Conservation (phyloP, 1,140 invertebrate species). For the Leptonema lineaticorne region DNA sequence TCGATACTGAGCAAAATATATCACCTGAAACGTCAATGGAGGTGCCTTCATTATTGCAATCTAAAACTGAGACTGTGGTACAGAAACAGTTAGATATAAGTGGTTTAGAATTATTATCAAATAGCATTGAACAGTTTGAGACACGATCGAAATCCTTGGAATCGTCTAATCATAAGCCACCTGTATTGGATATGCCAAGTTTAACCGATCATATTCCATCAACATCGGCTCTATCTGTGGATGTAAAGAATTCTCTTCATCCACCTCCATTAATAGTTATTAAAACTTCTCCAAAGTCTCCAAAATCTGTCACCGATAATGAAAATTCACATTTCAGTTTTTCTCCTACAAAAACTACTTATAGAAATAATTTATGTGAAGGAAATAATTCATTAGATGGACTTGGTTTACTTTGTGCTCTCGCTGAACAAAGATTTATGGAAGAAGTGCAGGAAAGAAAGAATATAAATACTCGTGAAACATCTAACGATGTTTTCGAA, state of each 20-base stretch:
- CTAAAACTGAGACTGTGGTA: constrained; percentile 36
- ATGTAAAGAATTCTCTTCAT: constrained; percentile 34
- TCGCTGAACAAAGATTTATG: constrained; percentile 79
- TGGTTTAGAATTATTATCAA: constrained; percentile 77
- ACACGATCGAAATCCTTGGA: constrained; percentile 44
- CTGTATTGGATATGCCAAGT: constrained; percentile 30
- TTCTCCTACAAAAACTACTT: constrained; percentile 44
- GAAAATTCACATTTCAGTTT: constrained; percentile 50
- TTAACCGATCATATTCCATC: constrained; percentile 15
- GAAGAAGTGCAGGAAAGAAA: constrained; percentile 48
- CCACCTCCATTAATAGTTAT: constrained; percentile 44
- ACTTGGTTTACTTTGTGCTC: constrained; percentile 76
- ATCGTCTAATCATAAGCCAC: constrained; percentile 35
- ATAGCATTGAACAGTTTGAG: constrained; percentile 76
- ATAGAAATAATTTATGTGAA: constrained; percentile 22
- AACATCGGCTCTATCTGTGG: constrained; percentile 20
- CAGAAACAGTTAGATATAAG: constrained; percentile 65
- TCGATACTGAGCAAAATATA: constrained; percentile 47
- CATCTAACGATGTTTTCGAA: constrained; percentile 35
- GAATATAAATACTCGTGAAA: constrained; percentile 39
- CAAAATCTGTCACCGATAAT: constrained; percentile 44
- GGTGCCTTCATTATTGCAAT: constrained; percentile 32
- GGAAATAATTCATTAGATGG: constrained; percentile 60
- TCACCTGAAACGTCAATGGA: constrained; percentile 42
- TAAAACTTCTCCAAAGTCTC: constrained; percentile 54